Evolutionary conservation across 2,888 invertebrate species (phyloP).

Genomic region (Caenorhabditis drosophilae): DNA sequence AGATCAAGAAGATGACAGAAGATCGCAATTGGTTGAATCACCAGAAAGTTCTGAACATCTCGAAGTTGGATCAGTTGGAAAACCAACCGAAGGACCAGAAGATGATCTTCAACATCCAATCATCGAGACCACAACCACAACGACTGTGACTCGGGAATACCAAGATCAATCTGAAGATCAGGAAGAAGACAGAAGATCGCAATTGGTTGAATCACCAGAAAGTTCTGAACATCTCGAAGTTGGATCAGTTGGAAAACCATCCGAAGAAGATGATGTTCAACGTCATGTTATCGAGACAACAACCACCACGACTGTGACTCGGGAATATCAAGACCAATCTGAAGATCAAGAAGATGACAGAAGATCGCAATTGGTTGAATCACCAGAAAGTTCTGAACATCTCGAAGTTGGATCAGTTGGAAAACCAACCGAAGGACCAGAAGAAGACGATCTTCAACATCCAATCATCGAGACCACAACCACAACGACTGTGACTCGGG

Average conservation of each 20-base stretch:
- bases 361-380: no score
- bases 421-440: no score
- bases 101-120: background rate
- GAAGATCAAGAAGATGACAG: background rate
- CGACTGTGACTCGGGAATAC: background rate
- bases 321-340: conserved; percentile 1
- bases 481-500: conserved; percentile 11
- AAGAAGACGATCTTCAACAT: background rate
- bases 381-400: background rate
- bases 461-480: conserved; percentile 13
- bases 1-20: background rate
- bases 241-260: no score
- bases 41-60: background rate
- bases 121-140: background rate
- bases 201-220: no score
- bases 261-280: background rate
- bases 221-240: no score
- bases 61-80: background rate
- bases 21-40: background rate
- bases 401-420: no score
- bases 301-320: conserved; percentile 13
- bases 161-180: no score
- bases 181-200: no score
- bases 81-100: background rate
- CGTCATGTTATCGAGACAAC: conserved; percentile 11